These are phyloP conservation scores for Caenorhabditis latens DNA, from an alignment of 1,140 invertebrate genomes.

Conservation along the genomic window DNA sequence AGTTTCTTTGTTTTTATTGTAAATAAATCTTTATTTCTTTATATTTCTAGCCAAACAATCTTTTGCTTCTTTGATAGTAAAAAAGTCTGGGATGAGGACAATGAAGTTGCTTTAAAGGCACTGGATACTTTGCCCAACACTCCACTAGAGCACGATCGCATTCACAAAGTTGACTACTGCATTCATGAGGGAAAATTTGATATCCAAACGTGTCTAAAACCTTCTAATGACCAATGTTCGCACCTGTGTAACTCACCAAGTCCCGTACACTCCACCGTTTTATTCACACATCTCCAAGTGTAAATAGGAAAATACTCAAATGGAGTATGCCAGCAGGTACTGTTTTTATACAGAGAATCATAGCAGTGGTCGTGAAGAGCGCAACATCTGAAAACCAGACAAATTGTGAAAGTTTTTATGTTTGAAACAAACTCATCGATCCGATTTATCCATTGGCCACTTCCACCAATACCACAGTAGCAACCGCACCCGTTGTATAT, in stretches of 20 bases:
- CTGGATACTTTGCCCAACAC: not conserved
- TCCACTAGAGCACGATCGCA: not conserved
- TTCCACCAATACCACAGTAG: slow-evolving; percentile 15
- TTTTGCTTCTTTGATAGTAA: not conserved
- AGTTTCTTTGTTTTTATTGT: not conserved
- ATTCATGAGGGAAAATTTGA: not conserved
- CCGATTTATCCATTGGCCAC: not conserved
- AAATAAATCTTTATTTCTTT: not conserved
- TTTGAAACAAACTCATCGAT: not conserved
- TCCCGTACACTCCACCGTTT: not conserved
- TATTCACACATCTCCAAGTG: not conserved
- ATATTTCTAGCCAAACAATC: not conserved
- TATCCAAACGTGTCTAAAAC: not conserved
- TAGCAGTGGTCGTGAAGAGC: not conserved
- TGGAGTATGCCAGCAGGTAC: not conserved
- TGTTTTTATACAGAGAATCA: not conserved
- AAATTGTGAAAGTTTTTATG: not conserved
- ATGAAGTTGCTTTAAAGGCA: not conserved
- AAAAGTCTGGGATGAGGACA: not conserved
- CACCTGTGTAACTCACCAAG: no score
- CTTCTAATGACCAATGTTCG: no score
- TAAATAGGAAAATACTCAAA: slow-evolving; percentile 7
- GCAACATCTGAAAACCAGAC: not conserved
- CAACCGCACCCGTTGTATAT: not conserved
- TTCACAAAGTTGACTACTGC: slow-evolving; percentile 8